Percentiles rank a stretch among this genome's conserved stretches.
These are phyloP conservation scores for Homarus americanus DNA, from an alignment of 1,140 invertebrate genomes.

Conservation along the genomic window DNA sequence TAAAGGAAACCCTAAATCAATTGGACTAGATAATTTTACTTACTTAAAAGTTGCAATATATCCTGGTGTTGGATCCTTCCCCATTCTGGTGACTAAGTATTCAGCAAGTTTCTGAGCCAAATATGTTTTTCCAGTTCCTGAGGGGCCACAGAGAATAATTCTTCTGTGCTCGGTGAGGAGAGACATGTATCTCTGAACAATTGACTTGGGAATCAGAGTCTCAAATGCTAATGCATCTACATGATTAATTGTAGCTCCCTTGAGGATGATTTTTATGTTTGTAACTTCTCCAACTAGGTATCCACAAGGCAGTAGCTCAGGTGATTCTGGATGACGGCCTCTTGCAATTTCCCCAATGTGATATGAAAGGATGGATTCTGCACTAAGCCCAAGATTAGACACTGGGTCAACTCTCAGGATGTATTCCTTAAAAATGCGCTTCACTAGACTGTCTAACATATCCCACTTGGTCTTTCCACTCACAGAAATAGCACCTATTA, in stretches of 20 bases:
- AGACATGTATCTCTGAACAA: conserved; percentile 94
- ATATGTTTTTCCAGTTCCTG: conserved; percentile 98
- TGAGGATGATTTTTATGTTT: conserved; percentile 81
- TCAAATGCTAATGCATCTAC: conserved; percentile 97
- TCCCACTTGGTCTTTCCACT: conserved; percentile 97
- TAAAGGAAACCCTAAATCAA: too few species aligned
- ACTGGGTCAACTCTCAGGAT: conserved; percentile 94
- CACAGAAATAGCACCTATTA: conserved; percentile 93
- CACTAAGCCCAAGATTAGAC: conserved; percentile 92
- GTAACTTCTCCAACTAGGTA: conserved; percentile 91
- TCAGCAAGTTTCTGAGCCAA: conserved; percentile 96
- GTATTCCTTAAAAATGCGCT: conserved; percentile 96
- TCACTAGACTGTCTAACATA: conserved; percentile 92
- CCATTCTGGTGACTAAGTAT: conserved; percentile 87
- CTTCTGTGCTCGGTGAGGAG: conserved; percentile 93
- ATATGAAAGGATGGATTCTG: conserved; percentile 94
- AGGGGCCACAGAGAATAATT: conserved; percentile 96
- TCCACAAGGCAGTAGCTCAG: conserved; percentile 93
- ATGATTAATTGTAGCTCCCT: conserved; percentile 89
- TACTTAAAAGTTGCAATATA: conserved; percentile 92
- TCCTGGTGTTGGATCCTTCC: conserved; percentile 82
- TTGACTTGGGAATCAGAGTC: conserved; percentile 96
- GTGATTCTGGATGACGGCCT: conserved; percentile 81
- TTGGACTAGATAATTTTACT: conserved; percentile 76
- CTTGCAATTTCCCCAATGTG: conserved; percentile 92